Conservation (phyloP, 2,888 invertebrate genomes). For the Cryptus armator region DNA sequence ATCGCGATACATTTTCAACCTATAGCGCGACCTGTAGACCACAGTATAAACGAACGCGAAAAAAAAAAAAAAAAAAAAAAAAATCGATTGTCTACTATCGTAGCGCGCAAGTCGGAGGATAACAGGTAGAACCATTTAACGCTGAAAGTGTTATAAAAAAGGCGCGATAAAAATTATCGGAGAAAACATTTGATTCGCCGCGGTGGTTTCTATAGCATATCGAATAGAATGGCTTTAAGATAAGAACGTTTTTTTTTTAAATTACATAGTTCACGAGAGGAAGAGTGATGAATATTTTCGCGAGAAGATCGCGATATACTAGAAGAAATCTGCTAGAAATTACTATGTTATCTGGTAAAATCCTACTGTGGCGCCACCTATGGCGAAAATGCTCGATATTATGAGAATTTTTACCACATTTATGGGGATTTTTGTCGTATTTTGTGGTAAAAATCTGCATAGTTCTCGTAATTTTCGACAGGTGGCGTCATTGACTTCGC, state of each 20-base stretch:
- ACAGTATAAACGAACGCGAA: not conserved
- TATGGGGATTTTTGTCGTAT: too few relatives aligned
- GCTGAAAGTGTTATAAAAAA: constrained; percentile 10
- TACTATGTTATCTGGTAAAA: too few relatives aligned
- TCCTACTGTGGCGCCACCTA: too few relatives aligned
- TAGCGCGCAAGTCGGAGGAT: constrained; percentile 5
- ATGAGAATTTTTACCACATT: too few relatives aligned
- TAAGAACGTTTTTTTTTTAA: not conserved
- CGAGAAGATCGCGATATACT: too few relatives aligned
- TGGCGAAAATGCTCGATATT: too few relatives aligned
- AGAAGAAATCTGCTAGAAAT: too few relatives aligned
- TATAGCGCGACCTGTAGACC: constrained; percentile 2
- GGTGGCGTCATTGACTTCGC: too few relatives aligned
- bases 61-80: not conserved
- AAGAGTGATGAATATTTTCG: too few relatives aligned
- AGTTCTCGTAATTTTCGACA: too few relatives aligned
- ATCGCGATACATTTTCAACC: constrained; percentile 7
- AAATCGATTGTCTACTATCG: constrained; percentile 37
- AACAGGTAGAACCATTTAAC: constrained; percentile 28
- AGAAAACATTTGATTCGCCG: constrained; percentile 5
- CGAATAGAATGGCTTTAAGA: not conserved
- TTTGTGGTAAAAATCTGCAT: too few relatives aligned
- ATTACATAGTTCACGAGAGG: not conserved
- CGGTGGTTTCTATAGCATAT: not conserved
- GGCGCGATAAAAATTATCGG: not conserved